Percentiles rank a stretch among this genome's conserved stretches.
phyloP scores from a whole-genome alignment of 2,113 vertebrate genomes.

The Sinocyclocheilus grahami region DNA sequence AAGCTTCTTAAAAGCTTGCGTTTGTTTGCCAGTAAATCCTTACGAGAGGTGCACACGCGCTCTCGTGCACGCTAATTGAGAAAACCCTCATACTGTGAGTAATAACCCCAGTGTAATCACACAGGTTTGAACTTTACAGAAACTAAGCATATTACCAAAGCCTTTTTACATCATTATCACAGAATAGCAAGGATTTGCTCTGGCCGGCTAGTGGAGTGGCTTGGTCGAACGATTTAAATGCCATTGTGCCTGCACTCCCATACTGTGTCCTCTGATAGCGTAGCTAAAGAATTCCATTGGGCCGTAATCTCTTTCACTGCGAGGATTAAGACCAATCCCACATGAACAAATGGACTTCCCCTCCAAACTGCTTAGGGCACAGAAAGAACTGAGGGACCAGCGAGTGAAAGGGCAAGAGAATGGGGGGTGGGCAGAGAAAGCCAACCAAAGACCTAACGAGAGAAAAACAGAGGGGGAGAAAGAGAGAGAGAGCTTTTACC shows the following conservation, averaged over 20 bases:
- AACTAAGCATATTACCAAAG: conserved; percentile 1
- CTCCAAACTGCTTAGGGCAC: conserved; percentile 31
- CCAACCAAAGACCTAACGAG: not conserved
- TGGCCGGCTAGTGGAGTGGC: not conserved
- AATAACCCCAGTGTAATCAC: conserved; percentile 11
- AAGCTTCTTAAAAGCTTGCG: conserved; percentile 41
- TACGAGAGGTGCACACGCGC: conserved; percentile 5
- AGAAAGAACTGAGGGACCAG: conserved; percentile 27
- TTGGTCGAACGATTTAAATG: conserved; percentile 15
- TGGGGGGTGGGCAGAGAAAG: conserved; percentile 2
- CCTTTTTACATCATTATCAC: conserved; percentile 15
- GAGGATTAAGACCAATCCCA: conserved; percentile 42
- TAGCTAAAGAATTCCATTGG: conserved; percentile 47
- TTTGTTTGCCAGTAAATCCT: conserved; percentile 42
- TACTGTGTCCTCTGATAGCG: conserved; percentile 22
- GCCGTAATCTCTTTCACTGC: conserved; percentile 42
- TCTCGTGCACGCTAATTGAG: conserved; percentile 21
- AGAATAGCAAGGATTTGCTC: conserved; percentile 33
- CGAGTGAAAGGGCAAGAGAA: conserved; percentile 7
- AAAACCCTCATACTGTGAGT: conserved; percentile 29
- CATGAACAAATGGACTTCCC: conserved; percentile 45
- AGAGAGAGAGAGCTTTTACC: conserved; percentile 8
- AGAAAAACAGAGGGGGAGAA: not conserved
- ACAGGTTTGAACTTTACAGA: conserved; percentile 24
- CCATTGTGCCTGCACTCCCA: conserved; percentile 26